A percentile compares a stretch with the other conserved stretches of the same genome.
phyloP scores from a whole-genome alignment of 2,797 vertebrate genomes.

The Taenioides sp. region DNA sequence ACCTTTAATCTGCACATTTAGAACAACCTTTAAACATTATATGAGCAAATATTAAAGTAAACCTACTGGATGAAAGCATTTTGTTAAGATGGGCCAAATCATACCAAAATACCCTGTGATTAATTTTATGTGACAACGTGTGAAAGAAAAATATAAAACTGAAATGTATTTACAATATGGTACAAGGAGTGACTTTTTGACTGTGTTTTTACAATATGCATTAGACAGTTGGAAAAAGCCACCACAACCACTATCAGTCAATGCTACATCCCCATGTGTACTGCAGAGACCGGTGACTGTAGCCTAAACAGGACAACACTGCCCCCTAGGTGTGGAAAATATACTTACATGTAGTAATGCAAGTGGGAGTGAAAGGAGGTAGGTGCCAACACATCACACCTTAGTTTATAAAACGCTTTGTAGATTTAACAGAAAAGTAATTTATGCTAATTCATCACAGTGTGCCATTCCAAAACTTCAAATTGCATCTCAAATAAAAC shows the following conservation, averaged over 20 bases:
- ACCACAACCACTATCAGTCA: constrained; percentile 19
- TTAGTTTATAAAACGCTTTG: constrained; percentile 18
- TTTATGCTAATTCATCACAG: constrained; percentile 32
- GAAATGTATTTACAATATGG: not conserved
- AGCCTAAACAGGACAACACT: constrained; percentile 73
- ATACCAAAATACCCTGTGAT: not conserved
- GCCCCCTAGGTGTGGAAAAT: constrained; percentile 69
- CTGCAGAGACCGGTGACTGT: constrained; percentile 31
- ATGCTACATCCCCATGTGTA: constrained; percentile 44
- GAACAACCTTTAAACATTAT: too few relatives aligned
- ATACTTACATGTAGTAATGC: constrained; percentile 20
- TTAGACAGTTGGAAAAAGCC: constrained; percentile 7
- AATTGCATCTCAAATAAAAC: constrained; percentile 6
- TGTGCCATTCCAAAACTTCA: constrained; percentile 14
- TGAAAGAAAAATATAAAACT: not conserved
- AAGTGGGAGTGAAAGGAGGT: constrained; percentile 3
- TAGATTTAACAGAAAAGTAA: constrained; percentile 4
- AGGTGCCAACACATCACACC: constrained; percentile 24
- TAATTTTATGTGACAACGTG: not conserved
- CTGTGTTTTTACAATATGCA: constrained; percentile 9
- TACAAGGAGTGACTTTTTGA: not conserved
- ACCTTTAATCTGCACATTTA: too few relatives aligned
- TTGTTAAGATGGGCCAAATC: not conserved
- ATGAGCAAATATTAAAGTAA: too few relatives aligned
- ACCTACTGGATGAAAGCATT: not conserved